Conservation (phyloP, 2,888 invertebrate species). For the Tortrix viridana region DNA sequence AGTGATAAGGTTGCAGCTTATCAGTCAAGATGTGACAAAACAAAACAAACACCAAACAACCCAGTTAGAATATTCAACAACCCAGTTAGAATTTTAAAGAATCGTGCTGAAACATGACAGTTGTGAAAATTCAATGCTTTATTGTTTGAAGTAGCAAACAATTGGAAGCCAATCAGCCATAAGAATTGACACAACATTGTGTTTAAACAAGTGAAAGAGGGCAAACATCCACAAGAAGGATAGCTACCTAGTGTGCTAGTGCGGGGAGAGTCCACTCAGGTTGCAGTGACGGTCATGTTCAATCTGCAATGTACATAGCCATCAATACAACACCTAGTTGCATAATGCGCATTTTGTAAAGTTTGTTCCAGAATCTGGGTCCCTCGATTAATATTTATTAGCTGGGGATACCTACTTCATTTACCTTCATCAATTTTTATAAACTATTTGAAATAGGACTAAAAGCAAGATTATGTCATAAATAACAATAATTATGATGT, state of each 20-base stretch:
- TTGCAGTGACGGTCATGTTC: conserved; percentile 4
- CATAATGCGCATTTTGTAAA: not conserved
- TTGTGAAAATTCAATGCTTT: conserved; percentile 3
- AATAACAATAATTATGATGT: too few species aligned
- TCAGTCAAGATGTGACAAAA: conserved; percentile 5
- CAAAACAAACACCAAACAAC: not conserved
- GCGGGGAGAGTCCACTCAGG: conserved; percentile 12
- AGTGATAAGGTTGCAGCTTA: conserved; percentile 1
- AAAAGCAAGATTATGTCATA: too few species aligned
- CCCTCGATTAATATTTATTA: too few species aligned
- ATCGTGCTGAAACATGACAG: not conserved
- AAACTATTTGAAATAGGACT: too few species aligned
- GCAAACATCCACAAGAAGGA: conserved; percentile 16
- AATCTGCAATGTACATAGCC: conserved; percentile 26
- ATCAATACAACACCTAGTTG: conserved; percentile 1
- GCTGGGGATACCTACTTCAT: too few species aligned
- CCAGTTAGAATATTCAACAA: too few species aligned
- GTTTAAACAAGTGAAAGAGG: conserved; percentile 16
- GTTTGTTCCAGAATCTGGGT: too few species aligned
- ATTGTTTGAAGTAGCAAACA: not conserved
- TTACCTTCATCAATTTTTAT: too few species aligned
- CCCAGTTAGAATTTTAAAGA: too few species aligned
- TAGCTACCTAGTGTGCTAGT: conserved; percentile 17
- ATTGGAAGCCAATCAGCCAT: conserved; percentile 12
- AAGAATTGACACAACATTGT: conserved; percentile 12